Evolutionary conservation across 2,888 invertebrate species (phyloP).

Genomic region (Agrochola circellaris): DNA sequence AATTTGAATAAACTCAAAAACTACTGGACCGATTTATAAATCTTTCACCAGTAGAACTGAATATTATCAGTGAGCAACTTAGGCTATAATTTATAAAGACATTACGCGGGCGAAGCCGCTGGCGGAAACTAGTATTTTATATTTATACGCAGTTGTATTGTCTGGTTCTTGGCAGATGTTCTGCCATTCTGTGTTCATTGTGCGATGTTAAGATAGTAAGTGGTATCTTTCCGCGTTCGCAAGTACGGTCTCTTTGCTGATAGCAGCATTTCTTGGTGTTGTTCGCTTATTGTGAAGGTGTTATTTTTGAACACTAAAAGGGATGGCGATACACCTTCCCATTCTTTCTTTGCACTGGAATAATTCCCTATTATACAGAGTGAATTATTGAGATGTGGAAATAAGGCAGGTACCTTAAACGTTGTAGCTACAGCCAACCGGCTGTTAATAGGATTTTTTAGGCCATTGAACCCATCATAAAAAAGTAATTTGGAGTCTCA

Average conservation of each 20-base stretch:
- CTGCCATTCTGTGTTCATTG: neutral
- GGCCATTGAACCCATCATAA: too few relatives aligned
- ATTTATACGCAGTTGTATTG: neutral
- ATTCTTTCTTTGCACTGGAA: neutral
- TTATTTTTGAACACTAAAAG: neutral
- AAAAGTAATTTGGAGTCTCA: too few relatives aligned
- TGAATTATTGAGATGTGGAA: neutral
- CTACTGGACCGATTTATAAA: too few relatives aligned
- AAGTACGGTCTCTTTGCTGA: neutral
- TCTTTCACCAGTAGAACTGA: too few relatives aligned
- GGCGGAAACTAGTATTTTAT: neutral
- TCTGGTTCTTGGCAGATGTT: conserved; percentile 25
- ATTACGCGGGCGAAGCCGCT: too few relatives aligned
- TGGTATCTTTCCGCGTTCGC: conserved; percentile 8
- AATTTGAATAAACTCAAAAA: too few relatives aligned
- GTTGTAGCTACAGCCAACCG: too few relatives aligned
- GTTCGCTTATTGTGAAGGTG: neutral
- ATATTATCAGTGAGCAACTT: too few relatives aligned
- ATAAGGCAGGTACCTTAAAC: neutral
- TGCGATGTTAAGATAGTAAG: conserved; percentile 12
- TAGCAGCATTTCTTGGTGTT: neutral
- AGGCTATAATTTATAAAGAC: too few relatives aligned
- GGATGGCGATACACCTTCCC: neutral
- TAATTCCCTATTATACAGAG: neutral
- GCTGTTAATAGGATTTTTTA: too few relatives aligned